Evolutionary conservation across 2,888 invertebrate genomes (phyloP).

Genomic region (Gari tellinella): DNA sequence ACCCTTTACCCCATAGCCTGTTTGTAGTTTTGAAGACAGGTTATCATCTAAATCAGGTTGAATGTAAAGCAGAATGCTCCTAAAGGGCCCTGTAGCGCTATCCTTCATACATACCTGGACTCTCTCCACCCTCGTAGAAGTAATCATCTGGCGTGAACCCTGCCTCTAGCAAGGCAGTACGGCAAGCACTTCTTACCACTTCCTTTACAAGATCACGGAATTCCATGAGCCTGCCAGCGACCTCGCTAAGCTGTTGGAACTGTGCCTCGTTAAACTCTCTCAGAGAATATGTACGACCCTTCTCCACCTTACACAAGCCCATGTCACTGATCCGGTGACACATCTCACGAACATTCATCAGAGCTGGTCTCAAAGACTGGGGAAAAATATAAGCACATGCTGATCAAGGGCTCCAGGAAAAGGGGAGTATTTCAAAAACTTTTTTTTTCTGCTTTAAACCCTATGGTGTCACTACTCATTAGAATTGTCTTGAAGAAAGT

Average conservation of each 20-base stretch:
- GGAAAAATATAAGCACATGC: slow-evolving; percentile 8
- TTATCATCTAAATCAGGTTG: too few relatives aligned
- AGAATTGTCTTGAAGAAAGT: too few relatives aligned
- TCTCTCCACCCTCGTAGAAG: slow-evolving; percentile 82
- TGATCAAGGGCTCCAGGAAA: too few relatives aligned
- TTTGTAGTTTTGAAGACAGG: too few relatives aligned
- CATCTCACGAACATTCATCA: slow-evolving; percentile 89
- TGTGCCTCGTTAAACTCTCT: slow-evolving; percentile 83
- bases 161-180: slow-evolving; percentile 89
- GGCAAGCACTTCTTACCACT: slow-evolving; percentile 89
- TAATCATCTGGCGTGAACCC: slow-evolving; percentile 92
- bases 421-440: too few relatives aligned
- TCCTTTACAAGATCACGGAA: slow-evolving; percentile 86
- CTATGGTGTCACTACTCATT: too few relatives aligned
- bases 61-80: too few relatives aligned
- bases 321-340: slow-evolving; percentile 85
- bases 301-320: slow-evolving; percentile 84
- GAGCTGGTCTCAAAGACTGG: slow-evolving; percentile 88
- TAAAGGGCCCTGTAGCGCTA: too few relatives aligned
- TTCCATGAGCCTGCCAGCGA: slow-evolving; percentile 83
- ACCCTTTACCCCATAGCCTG: too few relatives aligned
- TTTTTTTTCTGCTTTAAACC: too few relatives aligned
- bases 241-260: slow-evolving; percentile 83
- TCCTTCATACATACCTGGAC: slow-evolving; percentile 62
- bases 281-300: slow-evolving; percentile 83